A percentile compares a stretch with the other conserved stretches of the same genome.
Evolutionary conservation across 2,797 vertebrate genomes (phyloP).

Genomic region (Danio jaintianensis): DNA sequence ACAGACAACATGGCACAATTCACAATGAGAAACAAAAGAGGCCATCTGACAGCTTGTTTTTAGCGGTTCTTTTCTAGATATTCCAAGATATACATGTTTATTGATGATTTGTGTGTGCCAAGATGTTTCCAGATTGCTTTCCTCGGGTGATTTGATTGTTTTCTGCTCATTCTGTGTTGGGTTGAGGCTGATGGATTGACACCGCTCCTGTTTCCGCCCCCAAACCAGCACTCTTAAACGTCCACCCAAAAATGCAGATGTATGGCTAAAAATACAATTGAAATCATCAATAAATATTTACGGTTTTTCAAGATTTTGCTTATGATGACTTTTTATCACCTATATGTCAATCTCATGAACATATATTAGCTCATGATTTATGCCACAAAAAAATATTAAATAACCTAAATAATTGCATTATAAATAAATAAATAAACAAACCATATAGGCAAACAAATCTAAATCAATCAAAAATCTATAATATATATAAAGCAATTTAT

Average conservation of each 20-base stretch:
- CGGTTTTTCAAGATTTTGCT: constrained; percentile 67
- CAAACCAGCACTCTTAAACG: constrained; percentile 72
- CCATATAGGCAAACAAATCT: too few species aligned
- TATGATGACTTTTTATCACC: constrained; percentile 15
- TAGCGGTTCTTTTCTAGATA: constrained; percentile 63
- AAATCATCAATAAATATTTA: constrained; percentile 83
- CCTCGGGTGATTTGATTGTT: constrained; percentile 61
- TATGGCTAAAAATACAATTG: constrained; percentile 72
- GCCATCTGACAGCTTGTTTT: constrained; percentile 65
- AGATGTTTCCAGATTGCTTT: constrained; percentile 70
- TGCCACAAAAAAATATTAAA: too few species aligned
- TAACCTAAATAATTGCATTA: too few species aligned
- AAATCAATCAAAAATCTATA: too few species aligned
- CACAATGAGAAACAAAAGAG: constrained; percentile 61
- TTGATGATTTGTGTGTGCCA: constrained; percentile 72
- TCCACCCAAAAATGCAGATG: constrained; percentile 79
- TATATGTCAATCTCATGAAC: background rate
- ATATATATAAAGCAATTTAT: too few species aligned
- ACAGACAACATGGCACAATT: constrained; percentile 76
- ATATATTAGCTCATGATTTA: background rate
- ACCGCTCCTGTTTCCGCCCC: constrained; percentile 46
- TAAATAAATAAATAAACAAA: too few species aligned
- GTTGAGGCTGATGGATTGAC: constrained; percentile 19
- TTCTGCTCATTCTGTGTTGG: constrained; percentile 65
- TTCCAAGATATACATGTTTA: constrained; percentile 65